Evolutionary conservation across 1,140 invertebrate species (phyloP).

Genomic region (Mya arenaria): DNA sequence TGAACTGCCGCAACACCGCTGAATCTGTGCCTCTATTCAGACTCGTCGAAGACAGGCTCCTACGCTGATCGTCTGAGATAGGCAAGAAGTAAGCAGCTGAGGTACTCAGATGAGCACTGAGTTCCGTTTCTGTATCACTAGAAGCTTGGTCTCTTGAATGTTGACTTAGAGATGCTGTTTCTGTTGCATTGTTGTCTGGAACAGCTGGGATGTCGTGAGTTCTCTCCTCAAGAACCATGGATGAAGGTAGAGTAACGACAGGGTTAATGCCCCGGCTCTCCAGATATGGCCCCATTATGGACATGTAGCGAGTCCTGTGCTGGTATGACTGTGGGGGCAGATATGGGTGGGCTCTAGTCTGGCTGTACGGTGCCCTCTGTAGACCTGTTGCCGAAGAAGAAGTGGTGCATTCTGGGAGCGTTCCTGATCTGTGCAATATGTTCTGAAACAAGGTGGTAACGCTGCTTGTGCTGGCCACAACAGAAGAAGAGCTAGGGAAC

Average conservation of each 20-base stretch:
- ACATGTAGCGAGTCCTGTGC: constrained; percentile 24
- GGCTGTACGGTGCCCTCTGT: constrained; percentile 1
- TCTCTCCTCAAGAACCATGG: not conserved
- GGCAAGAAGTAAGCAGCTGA: constrained; percentile 52
- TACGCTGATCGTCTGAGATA: constrained; percentile 16
- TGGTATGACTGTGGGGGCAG: constrained; percentile 21
- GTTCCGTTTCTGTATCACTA: constrained; percentile 42
- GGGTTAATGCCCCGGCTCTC: constrained; percentile 32
- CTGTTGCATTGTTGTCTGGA: not conserved
- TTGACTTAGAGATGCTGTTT: not conserved
- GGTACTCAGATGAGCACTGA: constrained; percentile 19
- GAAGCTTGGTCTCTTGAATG: constrained; percentile 23
- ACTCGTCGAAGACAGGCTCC: constrained; percentile 17
- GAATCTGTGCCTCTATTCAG: constrained; percentile 1
- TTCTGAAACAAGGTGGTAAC: constrained; percentile 33
- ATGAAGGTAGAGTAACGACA: not conserved
- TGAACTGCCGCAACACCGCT: not conserved
- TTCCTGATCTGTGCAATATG: constrained; percentile 16
- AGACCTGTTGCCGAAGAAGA: not conserved
- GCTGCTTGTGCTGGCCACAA: constrained; percentile 42
- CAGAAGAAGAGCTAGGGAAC: not conserved
- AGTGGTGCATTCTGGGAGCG: not conserved
- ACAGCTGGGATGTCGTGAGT: not conserved
- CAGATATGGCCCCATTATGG: constrained; percentile 27
- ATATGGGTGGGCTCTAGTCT: not conserved